phyloP scores from a whole-genome alignment of 2,113 vertebrate species.

The Pycnonotus jocosus region DNA sequence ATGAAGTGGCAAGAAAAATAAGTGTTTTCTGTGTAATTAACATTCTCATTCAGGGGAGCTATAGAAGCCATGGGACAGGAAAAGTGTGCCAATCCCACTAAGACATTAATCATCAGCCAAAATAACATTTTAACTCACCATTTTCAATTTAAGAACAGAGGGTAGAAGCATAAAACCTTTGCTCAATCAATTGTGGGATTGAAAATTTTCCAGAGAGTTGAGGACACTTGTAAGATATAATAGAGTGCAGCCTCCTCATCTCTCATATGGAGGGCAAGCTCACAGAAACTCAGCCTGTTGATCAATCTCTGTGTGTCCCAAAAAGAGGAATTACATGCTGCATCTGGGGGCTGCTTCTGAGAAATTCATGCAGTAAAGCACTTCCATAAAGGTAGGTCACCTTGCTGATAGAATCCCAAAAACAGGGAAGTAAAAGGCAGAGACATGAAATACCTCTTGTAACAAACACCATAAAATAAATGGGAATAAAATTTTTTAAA shows the following conservation, averaged over 20 bases:
- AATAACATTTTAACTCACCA: not conserved
- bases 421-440: not conserved
- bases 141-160: not conserved
- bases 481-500: not conserved
- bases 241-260: not conserved
- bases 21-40: not conserved
- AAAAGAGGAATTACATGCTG: not conserved
- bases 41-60: not conserved
- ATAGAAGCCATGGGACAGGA: not conserved
- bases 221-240: not conserved
- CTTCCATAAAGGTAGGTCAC: not conserved
- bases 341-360: not conserved
- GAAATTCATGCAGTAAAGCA: not conserved
- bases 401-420: not conserved
- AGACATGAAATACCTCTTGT: not conserved
- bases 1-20: not conserved
- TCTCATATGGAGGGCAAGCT: not conserved
- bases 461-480: not conserved
- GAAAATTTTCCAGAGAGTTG: conserved; percentile 23
- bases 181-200: not conserved
- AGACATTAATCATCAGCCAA: not conserved
- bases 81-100: not conserved
- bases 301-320: not conserved
- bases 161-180: not conserved
- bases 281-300: not conserved